Percentiles rank a stretch among this genome's conserved stretches.
These are phyloP conservation scores for Campoletis sonorensis DNA, from an alignment of 1,140 invertebrate species.

Conservation along the genomic window DNA sequence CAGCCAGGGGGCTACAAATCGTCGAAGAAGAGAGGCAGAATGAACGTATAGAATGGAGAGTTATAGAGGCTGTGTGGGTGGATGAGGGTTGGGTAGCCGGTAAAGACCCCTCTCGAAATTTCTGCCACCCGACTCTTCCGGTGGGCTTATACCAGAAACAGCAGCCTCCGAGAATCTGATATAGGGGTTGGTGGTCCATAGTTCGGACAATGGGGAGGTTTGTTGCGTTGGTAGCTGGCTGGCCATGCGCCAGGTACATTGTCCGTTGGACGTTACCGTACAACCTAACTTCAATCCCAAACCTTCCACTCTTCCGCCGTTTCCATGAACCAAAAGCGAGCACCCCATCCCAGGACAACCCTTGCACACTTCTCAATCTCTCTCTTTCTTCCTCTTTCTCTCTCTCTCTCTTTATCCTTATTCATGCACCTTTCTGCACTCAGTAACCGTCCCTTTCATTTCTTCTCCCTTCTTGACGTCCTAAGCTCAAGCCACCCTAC, in stretches of 20 bases:
- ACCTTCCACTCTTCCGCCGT: neutral
- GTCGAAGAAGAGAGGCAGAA: neutral
- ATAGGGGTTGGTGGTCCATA: conserved; percentile 48
- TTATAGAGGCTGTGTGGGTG: neutral
- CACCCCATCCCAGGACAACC: conserved; percentile 13
- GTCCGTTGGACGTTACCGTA: conserved; percentile 58
- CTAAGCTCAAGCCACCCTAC: neutral
- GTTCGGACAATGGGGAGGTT: conserved; percentile 61
- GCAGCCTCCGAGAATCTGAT: conserved; percentile 57
- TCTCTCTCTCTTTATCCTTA: neutral
- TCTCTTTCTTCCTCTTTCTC: neutral
- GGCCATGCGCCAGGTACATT: conserved; percentile 63
- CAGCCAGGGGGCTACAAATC: neutral
- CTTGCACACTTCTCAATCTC: no score
- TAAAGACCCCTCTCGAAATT: conserved; percentile 54
- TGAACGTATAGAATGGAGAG: neutral
- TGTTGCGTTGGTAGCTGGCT: conserved; percentile 59
- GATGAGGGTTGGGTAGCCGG: no score
- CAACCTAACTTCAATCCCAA: conserved; percentile 53
- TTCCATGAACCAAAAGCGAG: neutral
- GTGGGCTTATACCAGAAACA: conserved; percentile 48
- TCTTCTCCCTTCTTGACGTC: neutral
- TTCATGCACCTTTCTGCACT: neutral
- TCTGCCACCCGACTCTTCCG: conserved; percentile 56
- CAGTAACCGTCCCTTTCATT: neutral